Evolutionary conservation across 2,113 vertebrate species (phyloP).

Genomic region (Siphamia tubifer): DNA sequence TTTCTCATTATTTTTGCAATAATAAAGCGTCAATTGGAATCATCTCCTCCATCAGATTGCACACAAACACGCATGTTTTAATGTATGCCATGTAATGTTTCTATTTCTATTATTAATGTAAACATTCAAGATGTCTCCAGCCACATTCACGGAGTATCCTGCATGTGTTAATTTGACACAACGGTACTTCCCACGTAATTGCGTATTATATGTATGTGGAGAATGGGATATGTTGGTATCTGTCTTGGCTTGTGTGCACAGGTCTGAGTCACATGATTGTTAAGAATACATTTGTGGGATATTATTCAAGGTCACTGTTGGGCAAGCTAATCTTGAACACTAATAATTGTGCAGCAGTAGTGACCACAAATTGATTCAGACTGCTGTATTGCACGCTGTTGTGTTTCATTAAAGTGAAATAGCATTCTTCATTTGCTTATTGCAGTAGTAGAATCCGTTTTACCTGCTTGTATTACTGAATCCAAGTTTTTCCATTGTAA

Average conservation of each 20-base stretch:
- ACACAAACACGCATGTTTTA: constrained; percentile 11
- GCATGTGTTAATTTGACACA: constrained; percentile 5
- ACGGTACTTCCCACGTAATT: constrained; percentile 40
- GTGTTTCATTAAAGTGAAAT: constrained; percentile 4
- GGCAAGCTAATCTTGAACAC: constrained; percentile 39
- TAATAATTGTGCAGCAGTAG: constrained; percentile 30
- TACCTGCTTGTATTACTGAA: not conserved
- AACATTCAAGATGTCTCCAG: constrained; percentile 25
- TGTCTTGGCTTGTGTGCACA: constrained; percentile 11
- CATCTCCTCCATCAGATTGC: constrained; percentile 24
- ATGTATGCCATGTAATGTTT: constrained; percentile 23
- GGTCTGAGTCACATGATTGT: constrained; percentile 32
- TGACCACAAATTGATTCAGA: constrained; percentile 30
- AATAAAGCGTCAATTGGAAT: constrained; percentile 45
- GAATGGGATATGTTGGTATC: constrained; percentile 29
- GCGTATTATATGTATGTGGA: constrained; percentile 33
- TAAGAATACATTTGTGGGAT: constrained; percentile 22
- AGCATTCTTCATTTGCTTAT: not conserved
- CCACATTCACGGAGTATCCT: constrained; percentile 11
- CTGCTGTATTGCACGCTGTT: constrained; percentile 16
- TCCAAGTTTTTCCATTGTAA: no score
- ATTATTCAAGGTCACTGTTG: constrained; percentile 40
- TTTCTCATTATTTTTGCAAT: constrained; percentile 59
- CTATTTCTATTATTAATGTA: constrained; percentile 15
- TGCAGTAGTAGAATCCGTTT: not conserved